A percentile compares a stretch with the other conserved stretches of the same genome.
Evolutionary conservation across 2,888 invertebrate species (phyloP).

Genomic region (Limnephilus rhombicus): DNA sequence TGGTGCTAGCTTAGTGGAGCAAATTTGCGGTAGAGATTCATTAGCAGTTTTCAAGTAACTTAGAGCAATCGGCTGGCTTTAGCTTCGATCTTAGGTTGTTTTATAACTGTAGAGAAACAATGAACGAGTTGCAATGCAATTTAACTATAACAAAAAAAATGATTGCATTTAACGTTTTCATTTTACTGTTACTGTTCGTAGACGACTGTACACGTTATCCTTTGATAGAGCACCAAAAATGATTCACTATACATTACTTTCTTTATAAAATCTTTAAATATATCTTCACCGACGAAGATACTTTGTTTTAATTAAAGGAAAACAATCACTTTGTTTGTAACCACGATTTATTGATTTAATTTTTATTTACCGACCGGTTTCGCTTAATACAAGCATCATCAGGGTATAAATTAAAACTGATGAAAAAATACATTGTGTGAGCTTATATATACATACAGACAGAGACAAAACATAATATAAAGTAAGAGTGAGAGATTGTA

Average conservation of each 20-base stretch:
- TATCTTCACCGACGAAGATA: background rate
- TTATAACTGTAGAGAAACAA: background rate
- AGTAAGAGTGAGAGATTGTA: too few relatives aligned
- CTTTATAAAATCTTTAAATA: background rate
- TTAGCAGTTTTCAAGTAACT: conserved; percentile 48
- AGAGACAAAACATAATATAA: too few relatives aligned
- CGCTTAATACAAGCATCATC: too few relatives aligned
- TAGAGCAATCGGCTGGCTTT: conserved; percentile 5
- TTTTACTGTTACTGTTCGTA: background rate
- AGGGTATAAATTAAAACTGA: too few relatives aligned
- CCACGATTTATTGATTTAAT: too few relatives aligned
- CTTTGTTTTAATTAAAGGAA: too few relatives aligned
- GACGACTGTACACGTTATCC: background rate
- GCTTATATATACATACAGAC: too few relatives aligned
- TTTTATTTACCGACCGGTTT: too few relatives aligned
- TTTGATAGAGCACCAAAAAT: too few relatives aligned
- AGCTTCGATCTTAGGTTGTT: background rate
- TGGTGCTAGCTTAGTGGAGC: conserved; percentile 22
- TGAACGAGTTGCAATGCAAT: background rate
- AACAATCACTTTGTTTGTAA: too few relatives aligned
- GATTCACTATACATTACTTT: too few relatives aligned
- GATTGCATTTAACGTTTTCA: background rate
- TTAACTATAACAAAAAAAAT: background rate
- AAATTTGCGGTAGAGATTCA: conserved; percentile 47
- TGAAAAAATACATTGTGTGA: too few relatives aligned